Conservation (phyloP, 1,140 invertebrate genomes). For the Brachionus manjavacas region DNA sequence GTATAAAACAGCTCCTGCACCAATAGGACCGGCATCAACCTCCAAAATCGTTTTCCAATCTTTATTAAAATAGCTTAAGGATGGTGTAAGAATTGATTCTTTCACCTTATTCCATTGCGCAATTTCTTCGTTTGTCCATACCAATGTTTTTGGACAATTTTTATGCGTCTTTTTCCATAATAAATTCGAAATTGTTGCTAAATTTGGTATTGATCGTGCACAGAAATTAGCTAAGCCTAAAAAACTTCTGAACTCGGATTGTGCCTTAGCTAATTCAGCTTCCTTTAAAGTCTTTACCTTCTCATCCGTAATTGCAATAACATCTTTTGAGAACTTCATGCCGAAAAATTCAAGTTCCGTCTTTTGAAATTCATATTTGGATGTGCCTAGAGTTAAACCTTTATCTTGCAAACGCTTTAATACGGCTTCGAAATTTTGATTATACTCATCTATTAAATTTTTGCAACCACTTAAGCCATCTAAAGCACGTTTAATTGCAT, state of each 20-base stretch:
- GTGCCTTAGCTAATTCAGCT: not conserved
- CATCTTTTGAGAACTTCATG: not conserved
- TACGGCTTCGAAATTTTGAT: not conserved
- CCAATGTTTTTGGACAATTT: not conserved
- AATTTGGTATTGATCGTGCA: not conserved
- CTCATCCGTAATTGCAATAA: not conserved
- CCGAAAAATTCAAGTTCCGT: not conserved
- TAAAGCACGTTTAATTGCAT: not conserved
- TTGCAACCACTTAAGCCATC: not conserved
- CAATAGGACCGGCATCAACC: constrained; percentile 49
- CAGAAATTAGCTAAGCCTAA: not conserved
- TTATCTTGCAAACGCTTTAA: not conserved
- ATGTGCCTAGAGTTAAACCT: not conserved
- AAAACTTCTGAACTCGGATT: not conserved
- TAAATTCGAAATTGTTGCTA: not conserved
- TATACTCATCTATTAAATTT: not conserved
- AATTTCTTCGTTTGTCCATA: not conserved
- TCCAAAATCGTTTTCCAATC: not conserved
- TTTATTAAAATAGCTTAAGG: not conserved
- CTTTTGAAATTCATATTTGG: not conserved
- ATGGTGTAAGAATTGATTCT: not conserved
- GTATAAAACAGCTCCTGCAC: constrained; percentile 57
- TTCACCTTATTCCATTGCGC: not conserved
- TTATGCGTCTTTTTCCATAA: not conserved
- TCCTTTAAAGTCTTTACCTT: not conserved